Base-by-base conservation (phyloP, 1,140 invertebrate genomes). In the Protaetia brevitarsis region DNA sequence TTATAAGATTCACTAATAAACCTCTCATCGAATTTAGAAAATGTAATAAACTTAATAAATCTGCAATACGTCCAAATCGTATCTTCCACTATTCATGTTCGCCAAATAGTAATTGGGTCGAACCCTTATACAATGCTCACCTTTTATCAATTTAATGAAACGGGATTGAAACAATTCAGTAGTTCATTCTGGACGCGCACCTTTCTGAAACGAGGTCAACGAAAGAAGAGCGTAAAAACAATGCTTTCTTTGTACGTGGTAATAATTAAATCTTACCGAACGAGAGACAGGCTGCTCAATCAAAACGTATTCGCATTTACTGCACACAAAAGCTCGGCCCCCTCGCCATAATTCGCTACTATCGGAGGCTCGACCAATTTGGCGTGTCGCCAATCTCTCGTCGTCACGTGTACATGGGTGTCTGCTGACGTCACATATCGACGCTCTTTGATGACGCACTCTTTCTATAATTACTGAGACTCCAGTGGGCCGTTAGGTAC, bases 341-440 rank as follows among this genome's bases (percentile, higher is more conserved):
- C 1, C 21, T 16, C 27, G 58, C 16, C 26, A 60, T 21, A 30
- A 5, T 29, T 30, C 26, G 58, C 26, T 21, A 51, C 16, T 5
- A 51, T 51, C 41, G 41, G 41, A 51, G 41, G 41, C 41, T 51
- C 30, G 61, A 27, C 61, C 31, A 19, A 26, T 37, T 63, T 63
- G 31, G 34, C 26, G 30, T 23, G 21, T 41, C 26, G 61, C 61
- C 34, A 27, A 63, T 41, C 13, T 31, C 61, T 19, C 26, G 26
- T 11, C 2, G 30, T 63, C 61, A 63, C 61, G 61, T 63, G 61
- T 27, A 37, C 27, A 41, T n/a, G 21, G 21, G 34, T 36, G 61
- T 63, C 61, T 61, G 61, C 31, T 34, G 61, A 63, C 61, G 61
- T 63, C 61, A 63, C 26, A 63, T 23, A 1, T 11, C 61, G 61